Percentiles rank a stretch among this genome's conserved stretches.
phyloP scores from a whole-genome alignment of 2,113 vertebrate species.

The Sula dactylatra region DNA sequence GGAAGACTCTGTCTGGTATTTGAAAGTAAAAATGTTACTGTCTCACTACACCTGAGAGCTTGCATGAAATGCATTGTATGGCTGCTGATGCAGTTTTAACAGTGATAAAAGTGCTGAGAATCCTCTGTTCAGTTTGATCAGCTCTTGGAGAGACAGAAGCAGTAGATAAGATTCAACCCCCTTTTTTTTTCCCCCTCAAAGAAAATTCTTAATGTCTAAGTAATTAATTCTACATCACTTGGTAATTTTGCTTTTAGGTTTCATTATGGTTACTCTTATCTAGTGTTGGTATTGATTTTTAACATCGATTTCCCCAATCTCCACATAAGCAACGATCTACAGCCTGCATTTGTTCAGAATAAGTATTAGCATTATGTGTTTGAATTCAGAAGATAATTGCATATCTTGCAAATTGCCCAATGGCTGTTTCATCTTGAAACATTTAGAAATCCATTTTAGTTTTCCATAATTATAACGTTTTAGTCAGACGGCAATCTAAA shows the following conservation, averaged over 20 bases:
- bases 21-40: neutral
- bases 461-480: slow-evolving; percentile 72
- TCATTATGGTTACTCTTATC: neutral
- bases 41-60: fast-evolving
- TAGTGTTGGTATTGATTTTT: slow-evolving; percentile 19
- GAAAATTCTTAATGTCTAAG: neutral
- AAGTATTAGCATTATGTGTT: slow-evolving; percentile 36
- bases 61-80: fast-evolving
- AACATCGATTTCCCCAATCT: neutral
- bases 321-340: neutral
- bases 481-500: slow-evolving; percentile 67
- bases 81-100: neutral
- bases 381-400: slow-evolving; percentile 64
- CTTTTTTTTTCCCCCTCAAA: neutral
- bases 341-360: slow-evolving; percentile 28
- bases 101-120: neutral
- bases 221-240: slow-evolving; percentile 21
- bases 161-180: neutral
- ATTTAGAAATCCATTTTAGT: slow-evolving; percentile 73
- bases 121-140: neutral
- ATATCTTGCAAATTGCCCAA: slow-evolving; percentile 62
- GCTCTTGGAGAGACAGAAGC: neutral
- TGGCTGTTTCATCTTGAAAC: slow-evolving; percentile 72
- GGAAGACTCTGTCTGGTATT: neutral
- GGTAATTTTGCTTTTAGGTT: neutral